These are phyloP conservation scores for Rhynchonycteris naso DNA, from an alignment of 2,797 vertebrate genomes.

Conservation along the genomic window DNA sequence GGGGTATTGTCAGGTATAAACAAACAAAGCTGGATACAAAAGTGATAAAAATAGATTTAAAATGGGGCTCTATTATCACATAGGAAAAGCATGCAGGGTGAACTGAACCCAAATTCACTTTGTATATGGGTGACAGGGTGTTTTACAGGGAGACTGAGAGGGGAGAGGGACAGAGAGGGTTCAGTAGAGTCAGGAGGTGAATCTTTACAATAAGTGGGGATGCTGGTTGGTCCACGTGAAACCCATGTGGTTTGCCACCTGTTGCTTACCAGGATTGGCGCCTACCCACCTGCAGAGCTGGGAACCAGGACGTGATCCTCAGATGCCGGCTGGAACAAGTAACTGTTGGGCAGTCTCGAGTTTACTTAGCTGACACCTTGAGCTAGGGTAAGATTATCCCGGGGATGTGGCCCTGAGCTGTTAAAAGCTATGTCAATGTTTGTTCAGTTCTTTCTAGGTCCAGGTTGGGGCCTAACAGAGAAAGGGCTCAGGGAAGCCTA, in stretches of 20 bases:
- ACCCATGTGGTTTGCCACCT: neutral
- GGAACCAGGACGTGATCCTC: fast-evolving
- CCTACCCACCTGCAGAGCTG: no score
- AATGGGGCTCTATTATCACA: neutral
- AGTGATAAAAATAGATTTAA: neutral
- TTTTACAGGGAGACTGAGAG: neutral
- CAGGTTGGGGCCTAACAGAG: neutral
- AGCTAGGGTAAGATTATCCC: neutral
- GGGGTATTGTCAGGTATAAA: neutral
- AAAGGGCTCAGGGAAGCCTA: neutral
- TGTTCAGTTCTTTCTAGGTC: neutral
- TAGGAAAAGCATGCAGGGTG: neutral
- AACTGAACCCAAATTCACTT: neutral
- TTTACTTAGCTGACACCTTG: neutral
- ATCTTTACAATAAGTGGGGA: neutral
- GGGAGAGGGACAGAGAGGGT: fast-evolving
- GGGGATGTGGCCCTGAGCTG: neutral
- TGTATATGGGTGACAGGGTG: fast-evolving
- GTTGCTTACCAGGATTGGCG: fast-evolving
- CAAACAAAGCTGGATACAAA: neutral
- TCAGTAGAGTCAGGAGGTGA: neutral
- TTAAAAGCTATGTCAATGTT: neutral
- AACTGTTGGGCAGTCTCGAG: neutral
- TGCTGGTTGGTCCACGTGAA: neutral
- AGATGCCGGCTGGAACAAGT: neutral